Evolutionary conservation across 1,140 invertebrate genomes (phyloP).

Genomic region (Drosophila tristis): DNA sequence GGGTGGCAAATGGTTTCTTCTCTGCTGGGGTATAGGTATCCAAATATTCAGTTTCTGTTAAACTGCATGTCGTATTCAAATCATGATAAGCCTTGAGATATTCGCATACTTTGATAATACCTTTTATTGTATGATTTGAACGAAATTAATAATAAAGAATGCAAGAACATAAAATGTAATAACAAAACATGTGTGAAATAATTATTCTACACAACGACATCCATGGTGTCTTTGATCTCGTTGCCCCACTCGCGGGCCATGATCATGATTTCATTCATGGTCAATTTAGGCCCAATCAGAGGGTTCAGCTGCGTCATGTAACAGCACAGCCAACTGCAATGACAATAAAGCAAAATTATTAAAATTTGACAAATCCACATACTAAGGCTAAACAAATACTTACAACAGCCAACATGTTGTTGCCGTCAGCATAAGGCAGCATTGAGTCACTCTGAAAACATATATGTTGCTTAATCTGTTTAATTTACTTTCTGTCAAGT

Average conservation of each 20-base stretch:
- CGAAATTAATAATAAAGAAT: constrained; percentile 41
- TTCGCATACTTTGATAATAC: constrained; percentile 9
- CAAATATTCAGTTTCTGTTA: too few relatives aligned
- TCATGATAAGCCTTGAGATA: too few relatives aligned
- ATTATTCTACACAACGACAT: constrained; percentile 52
- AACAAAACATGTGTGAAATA: constrained; percentile 55
- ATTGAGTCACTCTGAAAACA: constrained; percentile 89
- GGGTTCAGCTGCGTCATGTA: constrained; percentile 98
- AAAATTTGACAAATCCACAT: background rate
- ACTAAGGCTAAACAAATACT: constrained; percentile 39
- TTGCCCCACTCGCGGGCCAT: constrained; percentile 93
- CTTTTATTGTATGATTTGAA: constrained; percentile 37
- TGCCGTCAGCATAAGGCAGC: constrained; percentile 93
- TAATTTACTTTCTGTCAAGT: background rate
- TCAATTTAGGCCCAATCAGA: constrained; percentile 93
- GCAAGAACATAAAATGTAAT: constrained; percentile 25
- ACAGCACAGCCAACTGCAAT: constrained; percentile 91
- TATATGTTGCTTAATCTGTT: background rate
- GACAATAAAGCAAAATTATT: constrained; percentile 7
- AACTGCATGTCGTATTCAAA: too few relatives aligned
- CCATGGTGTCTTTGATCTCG: constrained; percentile 70
- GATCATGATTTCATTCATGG: constrained; percentile 89
- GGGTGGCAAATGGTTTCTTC: background rate
- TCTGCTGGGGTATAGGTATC: background rate
- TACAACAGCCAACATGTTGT: constrained; percentile 94